Base-by-base conservation (phyloP, 2,113 vertebrate genomes). In the Grallaria varia region DNA sequence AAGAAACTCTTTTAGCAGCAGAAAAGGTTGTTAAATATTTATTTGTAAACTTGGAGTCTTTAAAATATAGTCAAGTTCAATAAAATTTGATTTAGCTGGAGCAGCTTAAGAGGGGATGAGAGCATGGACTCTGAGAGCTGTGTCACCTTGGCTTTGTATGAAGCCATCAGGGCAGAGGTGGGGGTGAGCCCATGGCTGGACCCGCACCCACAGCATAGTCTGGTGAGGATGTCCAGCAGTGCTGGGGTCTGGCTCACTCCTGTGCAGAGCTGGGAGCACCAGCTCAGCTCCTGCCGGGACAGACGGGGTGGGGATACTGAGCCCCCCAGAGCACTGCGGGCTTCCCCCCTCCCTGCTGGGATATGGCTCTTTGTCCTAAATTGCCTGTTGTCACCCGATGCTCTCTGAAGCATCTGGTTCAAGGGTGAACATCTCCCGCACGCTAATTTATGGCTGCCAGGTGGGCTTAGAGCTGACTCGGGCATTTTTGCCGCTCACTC, bases 21-120 rank as follows among this genome's bases (percentile, higher is more conserved):
- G 94, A 73, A 92, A 89, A 84, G 89, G 90, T 93, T 88, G 93
- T 97, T 96, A 97, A 96, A 97, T 96, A 97, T 97, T 97, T 97
- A 97, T 97, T 97, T 96, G 93, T 96, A 96, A 97, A 96, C 93
- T 90, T 94, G 93, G 90, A 97, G 92, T 94, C 93, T 97, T 97
- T 96, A 93, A 92, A 95, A 94, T 7, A 16, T 69, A 91, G 92
- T 94, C 84, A 93, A 76, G 93, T 96, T 95, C 96, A 96, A 96
- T 97, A 94, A 96, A 92, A 96, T 86, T 59, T 95, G 93, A 96
- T 96, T 91, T 94, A 78, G 95, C 85, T n/a, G 80, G 72, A 91
- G 74, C 77, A 44, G 77, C 78, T 76, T 39, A 72, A 72, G 77
- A 89, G 42, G 56, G 82, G 79, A 66, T 2, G 3, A 35, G 68